These are phyloP conservation scores for Lichenostomus cassidix DNA, from an alignment of 2,113 vertebrate genomes.

Conservation along the genomic window DNA sequence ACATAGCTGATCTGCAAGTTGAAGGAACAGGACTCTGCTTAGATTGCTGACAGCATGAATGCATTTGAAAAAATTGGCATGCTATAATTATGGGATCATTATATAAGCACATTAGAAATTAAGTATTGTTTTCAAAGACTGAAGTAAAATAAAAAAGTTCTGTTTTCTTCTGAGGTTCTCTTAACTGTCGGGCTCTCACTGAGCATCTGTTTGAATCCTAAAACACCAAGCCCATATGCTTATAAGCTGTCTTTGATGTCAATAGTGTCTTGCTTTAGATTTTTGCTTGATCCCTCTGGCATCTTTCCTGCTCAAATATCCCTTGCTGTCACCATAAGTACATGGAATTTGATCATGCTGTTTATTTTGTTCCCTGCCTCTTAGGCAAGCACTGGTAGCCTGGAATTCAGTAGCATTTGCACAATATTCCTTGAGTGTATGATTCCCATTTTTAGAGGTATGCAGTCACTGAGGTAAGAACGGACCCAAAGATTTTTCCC, in stretches of 20 bases:
- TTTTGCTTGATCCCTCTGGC: conserved; percentile 10
- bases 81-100: neutral
- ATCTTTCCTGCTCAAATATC: neutral
- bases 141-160: neutral
- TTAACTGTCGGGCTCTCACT: neutral
- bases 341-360: neutral
- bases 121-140: neutral
- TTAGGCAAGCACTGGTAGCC: neutral
- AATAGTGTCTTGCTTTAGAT: neutral
- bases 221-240: neutral
- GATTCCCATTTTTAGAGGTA: neutral
- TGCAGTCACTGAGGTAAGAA: neutral
- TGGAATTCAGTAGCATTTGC: neutral
- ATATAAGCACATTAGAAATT: neutral
- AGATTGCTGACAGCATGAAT: neutral
- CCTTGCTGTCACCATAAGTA: neutral
- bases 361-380: neutral
- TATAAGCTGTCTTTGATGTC: neutral
- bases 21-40: neutral
- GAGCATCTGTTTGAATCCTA: neutral
- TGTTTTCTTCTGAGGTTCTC: neutral
- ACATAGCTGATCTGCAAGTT: neutral
- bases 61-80: neutral
- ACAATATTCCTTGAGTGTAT: neutral
- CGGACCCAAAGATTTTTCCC: neutral